Base-by-base conservation (phyloP, 1,140 invertebrate species). In the Magallana angulata region DNA sequence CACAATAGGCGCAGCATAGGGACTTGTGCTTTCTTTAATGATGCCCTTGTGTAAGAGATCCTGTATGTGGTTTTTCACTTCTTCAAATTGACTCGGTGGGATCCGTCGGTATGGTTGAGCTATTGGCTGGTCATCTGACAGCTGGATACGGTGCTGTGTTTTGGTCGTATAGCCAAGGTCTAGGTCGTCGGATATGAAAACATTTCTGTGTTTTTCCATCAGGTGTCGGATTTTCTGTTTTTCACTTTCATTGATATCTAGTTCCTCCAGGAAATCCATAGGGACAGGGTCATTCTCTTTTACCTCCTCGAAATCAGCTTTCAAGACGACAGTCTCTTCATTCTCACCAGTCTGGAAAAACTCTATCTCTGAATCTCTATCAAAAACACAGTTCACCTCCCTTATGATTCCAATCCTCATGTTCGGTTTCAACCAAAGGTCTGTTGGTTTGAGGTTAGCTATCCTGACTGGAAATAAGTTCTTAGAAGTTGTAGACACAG, bases 1-100 rank as follows among this genome's bases (percentile, higher is more conserved):
- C 9, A 90, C 87, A 11, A 90, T 62, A 36, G 90, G 88, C 24
- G 82, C 60, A 5, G 90, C 89, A 85, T 86, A 91, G 7, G 85
- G 83, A 83, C 82, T 87, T 36, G 57, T 80, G 64, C 87, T 89
- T 18, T 57, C 30, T 68, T 16, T 68, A 59, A 90, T 91, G n/a
- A 90, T 84, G 18, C 48, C 58, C 24, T 84, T 80, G 1, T 30
- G 24, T 11, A 88, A 7, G 12, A 88, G 7, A 18, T 89, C 84
- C 7, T 86, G n/a, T 1, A 90, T 85, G 48, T 89, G 84, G 1
- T 24, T 24, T 24, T 24, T 24, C 24, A 24, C 24, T 24, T 24
- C 24, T 24, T 24, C 24, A 24, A 24, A 24, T 24, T 24, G 24
- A 24, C 24, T 24, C 24, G 24, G 24, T 24, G 24, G 24, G 24